Evolutionary conservation across 2,888 invertebrate species (phyloP).

Genomic region (Lacanobia wlatinum): DNA sequence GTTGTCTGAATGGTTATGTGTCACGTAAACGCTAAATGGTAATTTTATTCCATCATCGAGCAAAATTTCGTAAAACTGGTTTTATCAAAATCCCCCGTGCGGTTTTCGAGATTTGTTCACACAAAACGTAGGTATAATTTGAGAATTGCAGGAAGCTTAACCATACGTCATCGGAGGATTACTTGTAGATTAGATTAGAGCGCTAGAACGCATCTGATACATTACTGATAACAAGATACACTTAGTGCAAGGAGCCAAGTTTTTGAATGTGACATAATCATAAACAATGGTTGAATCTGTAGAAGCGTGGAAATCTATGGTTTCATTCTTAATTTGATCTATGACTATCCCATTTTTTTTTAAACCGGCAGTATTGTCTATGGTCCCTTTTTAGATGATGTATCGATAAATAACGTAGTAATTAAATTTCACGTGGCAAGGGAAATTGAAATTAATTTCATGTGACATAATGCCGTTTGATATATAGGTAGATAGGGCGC

Average conservation of each 20-base stretch:
- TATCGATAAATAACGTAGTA: conserved; percentile 31
- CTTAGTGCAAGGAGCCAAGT: conserved; percentile 29
- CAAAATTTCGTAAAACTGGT: background rate
- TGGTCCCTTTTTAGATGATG: conserved; percentile 9
- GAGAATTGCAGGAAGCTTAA: conserved; percentile 32
- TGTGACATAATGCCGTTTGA: conserved; percentile 38
- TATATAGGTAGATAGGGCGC: conserved; percentile 40
- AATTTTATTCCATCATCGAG: conserved; percentile 8
- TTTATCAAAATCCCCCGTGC: background rate
- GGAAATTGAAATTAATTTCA: conserved; percentile 55
- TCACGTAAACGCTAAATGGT: background rate
- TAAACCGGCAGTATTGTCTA: background rate
- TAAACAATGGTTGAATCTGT: conserved; percentile 2
- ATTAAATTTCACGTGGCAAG: conserved; percentile 36
- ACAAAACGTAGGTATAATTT: conserved; percentile 8
- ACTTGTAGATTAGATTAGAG: conserved; percentile 56
- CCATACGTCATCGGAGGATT: conserved; percentile 54
- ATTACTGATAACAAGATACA: conserved; percentile 35
- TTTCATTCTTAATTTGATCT: background rate
- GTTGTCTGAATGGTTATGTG: conserved; percentile 8
- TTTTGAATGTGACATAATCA: conserved; percentile 4
- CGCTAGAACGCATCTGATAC: conserved; percentile 32
- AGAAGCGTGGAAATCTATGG: background rate
- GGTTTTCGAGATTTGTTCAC: conserved; percentile 7
- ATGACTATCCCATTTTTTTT: background rate